Percentiles rank a stretch among this genome's conserved stretches.
Conservation (phyloP, 2,797 vertebrate genomes). For the Rhinella marina region DNA sequence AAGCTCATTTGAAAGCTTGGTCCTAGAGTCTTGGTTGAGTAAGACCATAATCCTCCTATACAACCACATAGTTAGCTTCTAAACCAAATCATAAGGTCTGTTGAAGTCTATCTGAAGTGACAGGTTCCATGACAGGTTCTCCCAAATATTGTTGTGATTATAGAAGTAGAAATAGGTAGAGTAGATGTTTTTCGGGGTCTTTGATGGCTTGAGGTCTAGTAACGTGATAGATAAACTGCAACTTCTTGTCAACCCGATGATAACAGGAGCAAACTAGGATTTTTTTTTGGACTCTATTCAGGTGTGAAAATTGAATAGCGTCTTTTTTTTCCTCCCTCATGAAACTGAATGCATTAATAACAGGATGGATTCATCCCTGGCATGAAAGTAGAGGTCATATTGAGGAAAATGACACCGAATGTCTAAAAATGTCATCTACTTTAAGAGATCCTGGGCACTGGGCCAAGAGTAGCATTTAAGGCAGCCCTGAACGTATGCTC, state of each 20-base stretch:
- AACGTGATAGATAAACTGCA: conserved; percentile 5
- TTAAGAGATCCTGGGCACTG: conserved; percentile 70
- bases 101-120: neutral
- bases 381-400: conserved; percentile 71
- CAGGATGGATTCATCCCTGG: conserved; percentile 67
- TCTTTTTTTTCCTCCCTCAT: conserved; percentile 26
- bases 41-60: neutral
- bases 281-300: conserved; percentile 62
- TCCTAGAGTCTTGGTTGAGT: neutral
- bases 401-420: conserved; percentile 72
- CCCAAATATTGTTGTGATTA: neutral
- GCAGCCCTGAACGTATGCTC: conserved; percentile 58
- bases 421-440: conserved; percentile 70
- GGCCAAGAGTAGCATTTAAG: conserved; percentile 74
- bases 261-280: conserved; percentile 54
- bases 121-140: neutral
- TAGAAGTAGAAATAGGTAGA: neutral
- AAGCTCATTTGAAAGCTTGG: neutral
- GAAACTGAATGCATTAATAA: conserved; percentile 65
- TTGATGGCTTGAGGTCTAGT: neutral
- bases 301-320: conserved; percentile 64
- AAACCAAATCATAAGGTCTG: neutral
- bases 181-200: neutral
- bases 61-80: neutral
- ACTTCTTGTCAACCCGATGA: conserved; percentile 40